A percentile compares a stretch with the other conserved stretches of the same genome.
phyloP scores from a whole-genome alignment of 64 coral and sea anemone genomes.

The Actinia equina region DNA sequence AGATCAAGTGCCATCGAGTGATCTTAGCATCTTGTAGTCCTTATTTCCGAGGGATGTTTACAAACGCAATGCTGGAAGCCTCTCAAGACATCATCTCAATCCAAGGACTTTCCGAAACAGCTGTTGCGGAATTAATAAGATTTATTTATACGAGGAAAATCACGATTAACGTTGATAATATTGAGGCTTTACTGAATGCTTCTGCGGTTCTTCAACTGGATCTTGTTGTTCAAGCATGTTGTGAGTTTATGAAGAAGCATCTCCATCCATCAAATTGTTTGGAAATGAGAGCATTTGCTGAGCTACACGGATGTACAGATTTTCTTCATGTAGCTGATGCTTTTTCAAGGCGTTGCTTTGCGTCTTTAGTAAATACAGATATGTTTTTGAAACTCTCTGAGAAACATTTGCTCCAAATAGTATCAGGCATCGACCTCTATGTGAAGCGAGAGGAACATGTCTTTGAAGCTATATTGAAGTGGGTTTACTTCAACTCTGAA shows the following conservation, averaged over 20 bases:
- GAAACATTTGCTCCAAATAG: constrained; percentile 63
- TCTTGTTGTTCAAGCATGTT: constrained; percentile 87
- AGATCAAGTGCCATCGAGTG: constrained; percentile 88
- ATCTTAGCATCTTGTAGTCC: constrained; percentile 91
- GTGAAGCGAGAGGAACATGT: constrained; percentile 86
- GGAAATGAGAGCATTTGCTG: constrained; percentile 88
- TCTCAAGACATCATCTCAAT: constrained; percentile 77
- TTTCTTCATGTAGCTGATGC: constrained; percentile 74
- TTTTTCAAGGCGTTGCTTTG: constrained; percentile 67
- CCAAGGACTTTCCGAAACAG: constrained; percentile 81
- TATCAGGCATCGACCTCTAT: constrained; percentile 69
- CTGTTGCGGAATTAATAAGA: constrained; percentile 68
- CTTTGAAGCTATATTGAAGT: constrained; percentile 79
- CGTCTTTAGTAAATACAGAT: constrained; percentile 63
- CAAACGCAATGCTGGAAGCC: constrained; percentile 87
- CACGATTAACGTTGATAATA: constrained; percentile 84
- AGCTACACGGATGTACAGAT: constrained; percentile 85
- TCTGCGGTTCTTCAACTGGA: constrained; percentile 89
- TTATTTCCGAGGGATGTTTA: constrained; percentile 98
- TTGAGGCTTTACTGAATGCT: constrained; percentile 79
- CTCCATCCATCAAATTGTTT: constrained; percentile 89
- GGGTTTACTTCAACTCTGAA: constrained; percentile 62
- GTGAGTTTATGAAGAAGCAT: constrained; percentile 91
- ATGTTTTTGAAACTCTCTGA: constrained; percentile 74
- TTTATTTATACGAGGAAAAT: constrained; percentile 96